A percentile compares a stretch with the other conserved stretches of the same genome.
Evolutionary conservation across 1,140 invertebrate genomes (phyloP).

Genomic region (Bombus affinis): DNA sequence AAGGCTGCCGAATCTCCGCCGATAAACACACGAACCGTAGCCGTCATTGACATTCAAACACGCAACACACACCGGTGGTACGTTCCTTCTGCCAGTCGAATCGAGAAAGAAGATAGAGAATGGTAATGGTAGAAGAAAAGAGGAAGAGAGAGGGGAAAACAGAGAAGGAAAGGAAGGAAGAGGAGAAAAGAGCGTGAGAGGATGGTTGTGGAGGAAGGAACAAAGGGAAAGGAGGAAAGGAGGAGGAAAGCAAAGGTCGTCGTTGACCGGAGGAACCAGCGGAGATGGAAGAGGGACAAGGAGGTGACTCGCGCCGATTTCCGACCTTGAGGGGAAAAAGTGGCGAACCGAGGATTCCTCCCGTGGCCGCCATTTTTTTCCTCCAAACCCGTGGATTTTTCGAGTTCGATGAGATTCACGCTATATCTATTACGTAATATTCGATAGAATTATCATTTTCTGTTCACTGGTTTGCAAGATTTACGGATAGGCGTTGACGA

Average conservation of each 20-base stretch:
- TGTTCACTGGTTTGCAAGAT: neutral
- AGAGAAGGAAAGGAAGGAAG: neutral
- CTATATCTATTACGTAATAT: neutral
- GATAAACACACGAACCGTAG: slow-evolving; percentile 63
- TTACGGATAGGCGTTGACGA: rapidly evolving
- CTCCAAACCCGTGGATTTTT: neutral
- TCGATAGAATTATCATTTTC: neutral
- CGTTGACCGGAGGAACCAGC: neutral
- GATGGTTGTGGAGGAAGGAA: neutral
- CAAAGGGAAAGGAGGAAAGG: slow-evolving; percentile 19
- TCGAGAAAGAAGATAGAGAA: slow-evolving; percentile 30
- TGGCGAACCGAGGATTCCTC: slow-evolving; percentile 47
- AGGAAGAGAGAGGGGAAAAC: neutral
- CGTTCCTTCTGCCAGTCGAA: slow-evolving; percentile 5
- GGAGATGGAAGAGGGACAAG: neutral
- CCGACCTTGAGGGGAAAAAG: slow-evolving; percentile 59
- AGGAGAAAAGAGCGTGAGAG: neutral
- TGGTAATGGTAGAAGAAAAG: neutral
- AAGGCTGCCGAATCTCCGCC: slow-evolving; percentile 69
- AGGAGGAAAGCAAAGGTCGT: slow-evolving; percentile 37
- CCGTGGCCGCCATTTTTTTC: slow-evolving; percentile 5
- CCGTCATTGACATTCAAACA: slow-evolving; percentile 70
- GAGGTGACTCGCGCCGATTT: slow-evolving; percentile 35
- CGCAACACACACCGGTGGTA: slow-evolving; percentile 15
- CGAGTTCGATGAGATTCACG: neutral